A percentile compares a stretch with the other conserved stretches of the same genome.
Evolutionary conservation across 2,797 vertebrate genomes (phyloP).

Genomic region (Enoplosus armatus): DNA sequence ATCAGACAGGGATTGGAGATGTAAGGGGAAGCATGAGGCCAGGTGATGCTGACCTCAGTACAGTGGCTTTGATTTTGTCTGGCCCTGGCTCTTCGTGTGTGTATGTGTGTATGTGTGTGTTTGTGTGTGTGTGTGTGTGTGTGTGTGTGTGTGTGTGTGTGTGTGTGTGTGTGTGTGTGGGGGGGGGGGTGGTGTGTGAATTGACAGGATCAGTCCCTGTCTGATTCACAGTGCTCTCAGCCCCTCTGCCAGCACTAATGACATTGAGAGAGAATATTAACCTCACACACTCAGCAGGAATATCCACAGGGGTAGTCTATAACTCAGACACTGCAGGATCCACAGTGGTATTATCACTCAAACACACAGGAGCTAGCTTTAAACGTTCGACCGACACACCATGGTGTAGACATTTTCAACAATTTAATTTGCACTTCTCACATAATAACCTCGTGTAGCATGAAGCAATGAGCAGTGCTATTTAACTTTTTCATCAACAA

Average conservation of each 20-base stretch:
- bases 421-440: constrained; percentile 47
- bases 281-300: constrained; percentile 94
- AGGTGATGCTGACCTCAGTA: constrained; percentile 92
- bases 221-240: constrained; percentile 96
- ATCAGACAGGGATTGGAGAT: constrained; percentile 86
- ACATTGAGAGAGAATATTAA: constrained; percentile 99
- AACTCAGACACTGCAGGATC: constrained; percentile 90
- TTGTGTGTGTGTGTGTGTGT: constrained; percentile 16
- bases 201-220: constrained; percentile 96
- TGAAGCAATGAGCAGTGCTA: constrained; percentile 41
- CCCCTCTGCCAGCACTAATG: constrained; percentile 96
- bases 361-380: constrained; percentile 53
- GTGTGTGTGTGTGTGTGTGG: constrained; percentile 20
- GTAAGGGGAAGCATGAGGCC: constrained; percentile 60
- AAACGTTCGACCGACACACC: constrained; percentile 53
- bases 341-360: constrained; percentile 65
- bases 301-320: constrained; percentile 95
- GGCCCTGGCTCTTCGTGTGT: constrained; percentile 34
- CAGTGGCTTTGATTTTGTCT: constrained; percentile 90
- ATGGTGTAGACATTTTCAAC: constrained; percentile 39
- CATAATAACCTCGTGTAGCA: constrained; percentile 36
- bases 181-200: constrained; percentile 53
- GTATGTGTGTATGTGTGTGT: constrained; percentile 5
- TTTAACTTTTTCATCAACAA: constrained; percentile 68
- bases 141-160: constrained; percentile 9